Conservation (phyloP, 2,797 vertebrate species). For the Peromyscus eremicus region DNA sequence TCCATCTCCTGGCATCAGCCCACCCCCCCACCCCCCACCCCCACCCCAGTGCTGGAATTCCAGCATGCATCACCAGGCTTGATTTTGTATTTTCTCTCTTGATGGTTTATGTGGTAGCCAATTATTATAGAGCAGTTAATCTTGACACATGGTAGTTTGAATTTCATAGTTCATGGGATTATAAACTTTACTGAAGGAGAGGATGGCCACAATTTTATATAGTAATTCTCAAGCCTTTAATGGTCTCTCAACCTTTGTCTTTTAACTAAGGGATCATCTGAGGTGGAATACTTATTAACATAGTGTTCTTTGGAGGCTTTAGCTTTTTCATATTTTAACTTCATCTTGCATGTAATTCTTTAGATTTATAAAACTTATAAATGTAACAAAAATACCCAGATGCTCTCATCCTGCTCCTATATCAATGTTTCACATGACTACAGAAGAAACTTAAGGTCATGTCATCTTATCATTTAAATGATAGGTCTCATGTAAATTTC, state of each 20-base stretch:
- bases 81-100: not conserved
- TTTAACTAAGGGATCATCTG: not conserved
- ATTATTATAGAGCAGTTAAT: conserved; percentile 23
- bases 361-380: not conserved
- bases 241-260: not conserved
- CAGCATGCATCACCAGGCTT: too few relatives aligned
- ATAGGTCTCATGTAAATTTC: not conserved
- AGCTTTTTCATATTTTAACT: conserved; percentile 20
- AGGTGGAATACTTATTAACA: not conserved
- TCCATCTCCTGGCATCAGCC: not conserved
- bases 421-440: conserved; percentile 2
- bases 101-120: not conserved
- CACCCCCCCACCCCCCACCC: fast-evolving
- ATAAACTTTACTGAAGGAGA: not conserved
- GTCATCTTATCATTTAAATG: not conserved
- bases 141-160: not conserved
- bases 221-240: conserved; percentile 34
- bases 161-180: conserved; percentile 35
- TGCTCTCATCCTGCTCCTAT: not conserved
- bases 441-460: not conserved
- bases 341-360: conserved; percentile 20
- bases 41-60: not conserved
- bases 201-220: not conserved
- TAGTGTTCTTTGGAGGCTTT: not conserved
- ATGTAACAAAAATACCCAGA: not conserved